Conservation (phyloP, 1,140 invertebrate genomes). For the Prorops nasuta region DNA sequence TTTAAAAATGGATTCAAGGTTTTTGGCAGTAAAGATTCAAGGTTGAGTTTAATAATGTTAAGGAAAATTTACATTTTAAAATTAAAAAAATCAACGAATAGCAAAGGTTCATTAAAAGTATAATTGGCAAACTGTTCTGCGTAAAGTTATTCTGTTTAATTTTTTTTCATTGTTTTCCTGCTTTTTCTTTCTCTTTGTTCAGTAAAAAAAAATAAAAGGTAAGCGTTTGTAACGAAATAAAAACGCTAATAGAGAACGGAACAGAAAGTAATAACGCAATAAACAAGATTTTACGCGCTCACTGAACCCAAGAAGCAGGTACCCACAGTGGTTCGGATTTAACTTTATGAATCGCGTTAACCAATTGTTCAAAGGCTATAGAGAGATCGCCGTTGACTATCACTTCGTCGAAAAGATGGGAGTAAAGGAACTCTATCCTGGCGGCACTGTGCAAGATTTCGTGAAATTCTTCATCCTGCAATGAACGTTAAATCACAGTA, state of each 20-base stretch:
- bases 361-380: slow-evolving; percentile 82
- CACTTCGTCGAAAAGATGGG: slow-evolving; percentile 91
- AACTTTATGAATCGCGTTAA: slow-evolving; percentile 77
- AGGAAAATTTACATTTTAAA: slow-evolving; percentile 13
- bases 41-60: not conserved
- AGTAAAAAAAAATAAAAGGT: slow-evolving; percentile 11
- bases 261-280: no score
- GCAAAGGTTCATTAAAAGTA: not conserved
- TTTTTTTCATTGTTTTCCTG: not conserved
- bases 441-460: slow-evolving; percentile 85
- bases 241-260: no score
- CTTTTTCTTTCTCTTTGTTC: not conserved
- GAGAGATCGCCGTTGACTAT: slow-evolving; percentile 90
- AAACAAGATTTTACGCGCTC: no score
- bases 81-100: slow-evolving; percentile 10
- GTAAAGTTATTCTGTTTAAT: not conserved
- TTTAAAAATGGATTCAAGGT: no score
- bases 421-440: slow-evolving; percentile 91
- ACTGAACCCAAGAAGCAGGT: slow-evolving; percentile 91
- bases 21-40: slow-evolving; percentile 8
- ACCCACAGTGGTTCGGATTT: slow-evolving; percentile 96
- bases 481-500: not conserved
- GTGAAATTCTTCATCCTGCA: slow-evolving; percentile 88
- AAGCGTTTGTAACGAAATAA: no score
- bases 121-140: slow-evolving; percentile 4